Conservation (phyloP, 1,140 invertebrate genomes). For the Pseudomyrmex gracilis region DNA sequence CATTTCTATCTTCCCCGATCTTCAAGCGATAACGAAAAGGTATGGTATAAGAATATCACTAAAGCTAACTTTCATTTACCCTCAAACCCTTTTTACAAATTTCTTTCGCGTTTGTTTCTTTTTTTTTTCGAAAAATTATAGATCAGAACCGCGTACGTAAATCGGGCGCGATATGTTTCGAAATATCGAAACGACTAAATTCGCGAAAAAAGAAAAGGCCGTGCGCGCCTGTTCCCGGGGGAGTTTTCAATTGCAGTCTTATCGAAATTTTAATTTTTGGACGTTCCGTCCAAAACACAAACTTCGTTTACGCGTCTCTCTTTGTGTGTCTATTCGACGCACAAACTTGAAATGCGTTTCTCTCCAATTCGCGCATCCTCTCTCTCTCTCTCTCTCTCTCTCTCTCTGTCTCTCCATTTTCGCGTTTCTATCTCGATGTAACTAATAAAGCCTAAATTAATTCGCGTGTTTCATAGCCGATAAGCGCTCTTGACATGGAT, state of each 20-base stretch:
- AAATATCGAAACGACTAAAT: constrained; percentile 78
- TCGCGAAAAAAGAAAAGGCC: constrained; percentile 76
- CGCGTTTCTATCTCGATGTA: constrained; percentile 56
- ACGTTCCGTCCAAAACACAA: constrained; percentile 76
- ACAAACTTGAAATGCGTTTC: constrained; percentile 74
- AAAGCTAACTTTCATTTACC: background rate
- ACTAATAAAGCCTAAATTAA: constrained; percentile 62
- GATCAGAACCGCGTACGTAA: constrained; percentile 44
- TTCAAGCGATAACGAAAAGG: constrained; percentile 36
- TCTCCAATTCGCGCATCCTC: constrained; percentile 18
- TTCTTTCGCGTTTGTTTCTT: constrained; percentile 13
- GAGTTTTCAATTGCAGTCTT: constrained; percentile 81
- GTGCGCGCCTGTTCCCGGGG: constrained; percentile 78
- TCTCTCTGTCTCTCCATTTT: background rate
- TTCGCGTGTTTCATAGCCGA: constrained; percentile 56
- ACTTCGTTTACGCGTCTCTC: constrained; percentile 82
- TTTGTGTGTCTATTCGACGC: constrained; percentile 82
- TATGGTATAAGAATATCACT: constrained; percentile 45
- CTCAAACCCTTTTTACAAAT: background rate
- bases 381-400: background rate
- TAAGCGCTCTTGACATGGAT: constrained; percentile 41
- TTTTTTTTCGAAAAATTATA: background rate
- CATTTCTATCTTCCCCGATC: constrained; percentile 57
- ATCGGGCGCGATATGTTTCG: constrained; percentile 30
- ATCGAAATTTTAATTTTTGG: constrained; percentile 76